Base-by-base conservation (phyloP, 2,797 vertebrate species). In the Tokudaia muenninki region DNA sequence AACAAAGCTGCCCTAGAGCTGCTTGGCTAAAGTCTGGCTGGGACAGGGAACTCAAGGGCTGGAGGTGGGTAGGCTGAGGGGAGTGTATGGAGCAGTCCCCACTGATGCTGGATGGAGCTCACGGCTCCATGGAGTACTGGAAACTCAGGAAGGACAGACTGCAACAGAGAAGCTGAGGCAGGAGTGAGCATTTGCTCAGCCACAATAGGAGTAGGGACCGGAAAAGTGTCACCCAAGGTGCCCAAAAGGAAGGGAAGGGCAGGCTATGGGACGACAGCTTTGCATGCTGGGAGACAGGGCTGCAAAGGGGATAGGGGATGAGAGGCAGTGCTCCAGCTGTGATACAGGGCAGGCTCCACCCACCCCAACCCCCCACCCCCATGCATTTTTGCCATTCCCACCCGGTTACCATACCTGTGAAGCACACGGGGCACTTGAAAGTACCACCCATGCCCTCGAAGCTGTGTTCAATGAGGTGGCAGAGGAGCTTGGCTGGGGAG, bases 361-460 rank as follows among this genome's bases (percentile, higher is more conserved):
- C 44, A 57, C 22, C 1, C 26, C 96, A 97, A 97, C 2, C 26
- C 96, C 2, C 41, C 50, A 57, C 22, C 1, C 26, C 95, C 97
- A 97, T 74, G 78, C 79, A 96, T 78, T 31, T 95, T 95, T 92
- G 34, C 95, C 0, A 1, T 0, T 34, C 52, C 44, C 55, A 55
- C 0, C 0, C 14, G 6, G 37, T 55, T 96, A 94, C 97, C 99
- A 99, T 99, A 99, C 99, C 99, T 99, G 99, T 99, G 99, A 99
- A 99, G 99, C 99, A 99, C 99, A 99, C 99, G 86, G 99, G 99
- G 99, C 99, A 99, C 99, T 99, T 99, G 99, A 99, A 99, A 98
- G 99, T 99, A 98, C 99, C 99, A 97, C 99, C 99, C 99, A 99
- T 99, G 98, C 99, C 99, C 99, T 99, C 99, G 87, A 99, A 99